Evolutionary conservation across 2,888 invertebrate genomes (phyloP), one percentile per base, ranked within the genome.

Genomic region (Epirrhoe tristata): DNA sequence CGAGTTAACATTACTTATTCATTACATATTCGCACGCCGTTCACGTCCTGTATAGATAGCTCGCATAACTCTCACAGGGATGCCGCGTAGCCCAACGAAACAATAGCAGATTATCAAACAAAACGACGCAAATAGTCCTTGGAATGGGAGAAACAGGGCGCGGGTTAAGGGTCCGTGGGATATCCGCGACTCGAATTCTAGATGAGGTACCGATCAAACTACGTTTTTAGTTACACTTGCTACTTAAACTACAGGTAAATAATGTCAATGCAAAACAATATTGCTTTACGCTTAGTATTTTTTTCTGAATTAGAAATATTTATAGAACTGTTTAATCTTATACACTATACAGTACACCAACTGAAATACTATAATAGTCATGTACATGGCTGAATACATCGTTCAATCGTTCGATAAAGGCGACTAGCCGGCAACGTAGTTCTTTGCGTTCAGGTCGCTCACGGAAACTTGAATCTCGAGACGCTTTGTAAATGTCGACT

Each of bases 81-180:
- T 81, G 87, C 85, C 80, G 81, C 85, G 85, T 81, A 83, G 83
- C 84, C 87, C 86, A 79, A 83, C 88, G 84, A 91, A 91, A 91
- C 93, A 91, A 93, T 90, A 88, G 89, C 88, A 89, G 90, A 93
- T 93, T 93, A 93, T 93, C 90, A 91, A 91, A 90, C 88, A 86
- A 90, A 92, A 92, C 89, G 90, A 91, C 91, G 89, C 90, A 91
- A 91, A 92, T 90, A 91, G 90, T 89, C 86, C 82, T 85, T 81
- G 82, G 79, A 86, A 88, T 88, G 86, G 85, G 81, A 87, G 89
- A 87, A 90, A 90, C 84, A 87, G 84, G 89, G 85, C 89, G 86
- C 86, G 91, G 90, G 90, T 87, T 90, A 88, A 89, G 88, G 89
- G 91, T 84, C 86, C 87, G 81, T 81, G 85, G 87, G 87, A 90